A percentile compares a stretch with the other conserved stretches of the same genome.
Conservation (phyloP, 2,888 invertebrate genomes). For the Tuberolachnus salignus region DNA sequence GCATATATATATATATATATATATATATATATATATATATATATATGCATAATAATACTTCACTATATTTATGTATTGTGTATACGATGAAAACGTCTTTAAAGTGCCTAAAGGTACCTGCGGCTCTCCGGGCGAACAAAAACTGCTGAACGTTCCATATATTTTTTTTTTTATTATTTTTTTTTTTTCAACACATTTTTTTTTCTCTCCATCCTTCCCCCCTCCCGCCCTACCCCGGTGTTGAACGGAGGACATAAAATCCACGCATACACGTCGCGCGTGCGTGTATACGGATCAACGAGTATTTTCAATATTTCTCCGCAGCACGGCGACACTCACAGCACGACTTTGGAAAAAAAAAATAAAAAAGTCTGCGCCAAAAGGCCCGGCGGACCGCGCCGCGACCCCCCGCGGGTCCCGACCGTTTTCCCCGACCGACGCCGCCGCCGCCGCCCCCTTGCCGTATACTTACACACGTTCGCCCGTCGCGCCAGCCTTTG, state of each 20-base stretch:
- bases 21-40: too few relatives aligned
- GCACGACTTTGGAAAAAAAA: constrained; percentile 39
- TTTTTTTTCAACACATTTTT: neutral
- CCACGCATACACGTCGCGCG: neutral
- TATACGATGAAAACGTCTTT: constrained; percentile 28
- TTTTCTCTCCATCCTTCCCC: too few relatives aligned
- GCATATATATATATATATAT: too few relatives aligned
- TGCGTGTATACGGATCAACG: constrained; percentile 1
- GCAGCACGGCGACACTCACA: constrained; percentile 41
- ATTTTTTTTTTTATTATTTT: constrained; percentile 24
- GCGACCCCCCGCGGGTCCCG: constrained; percentile 24
- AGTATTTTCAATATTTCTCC: constrained; percentile 49
- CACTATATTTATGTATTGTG: neutral
- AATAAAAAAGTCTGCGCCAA: constrained; percentile 54
- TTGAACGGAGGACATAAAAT: neutral
- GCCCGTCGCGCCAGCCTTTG: constrained; percentile 16
- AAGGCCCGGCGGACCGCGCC: constrained; percentile 34
- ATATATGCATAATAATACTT: constrained; percentile 11
- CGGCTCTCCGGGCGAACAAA: constrained; percentile 9
- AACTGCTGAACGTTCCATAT: constrained; percentile 47
- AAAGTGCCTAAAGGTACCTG: constrained; percentile 46
- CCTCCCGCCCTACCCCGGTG: too few relatives aligned
- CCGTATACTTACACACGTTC: too few relatives aligned
- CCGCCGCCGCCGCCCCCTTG: too few relatives aligned
- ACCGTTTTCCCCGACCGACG: constrained; percentile 15